Evolutionary conservation across 37 sponge, comb jelly and placozoan species (phyloP).

Genomic region (Spongia lamella): DNA sequence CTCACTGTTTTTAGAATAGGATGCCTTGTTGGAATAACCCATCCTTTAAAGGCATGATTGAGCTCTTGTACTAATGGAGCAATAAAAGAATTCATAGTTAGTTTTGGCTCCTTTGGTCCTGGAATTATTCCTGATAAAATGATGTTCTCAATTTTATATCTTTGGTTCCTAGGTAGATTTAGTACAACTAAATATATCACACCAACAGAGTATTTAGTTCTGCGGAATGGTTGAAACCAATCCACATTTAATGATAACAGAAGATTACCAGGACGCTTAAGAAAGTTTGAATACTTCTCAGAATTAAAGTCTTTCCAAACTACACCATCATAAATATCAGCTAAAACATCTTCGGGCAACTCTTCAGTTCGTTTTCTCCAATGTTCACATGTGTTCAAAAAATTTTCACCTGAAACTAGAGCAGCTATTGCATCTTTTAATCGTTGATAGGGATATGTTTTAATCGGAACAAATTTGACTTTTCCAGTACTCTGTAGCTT

Average conservation of each 20-base stretch:
- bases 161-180: conserved; percentile 44
- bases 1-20: neutral
- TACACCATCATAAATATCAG: conserved; percentile 55
- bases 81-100: conserved; percentile 57
- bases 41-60: neutral
- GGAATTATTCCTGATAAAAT: conserved; percentile 60
- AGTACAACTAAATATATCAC: conserved; percentile 56
- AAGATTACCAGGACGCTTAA: conserved; percentile 32
- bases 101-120: conserved; percentile 52
- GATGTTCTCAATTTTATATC: conserved; percentile 44
- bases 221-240: conserved; percentile 47
- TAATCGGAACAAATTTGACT: conserved; percentile 30
- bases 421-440: conserved; percentile 7
- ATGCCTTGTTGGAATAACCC: neutral
- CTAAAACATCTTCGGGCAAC: neutral
- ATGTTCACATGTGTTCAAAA: conserved; percentile 23
- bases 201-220: conserved; percentile 57
- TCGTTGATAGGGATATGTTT: conserved; percentile 42
- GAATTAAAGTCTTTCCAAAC: conserved; percentile 52
- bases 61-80: conserved; percentile 52
- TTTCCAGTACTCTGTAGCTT: neutral
- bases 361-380: conserved; percentile 25
- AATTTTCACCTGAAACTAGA: conserved; percentile 16
- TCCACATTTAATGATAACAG: conserved; percentile 54
- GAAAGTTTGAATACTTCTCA: conserved; percentile 1